phyloP scores from a whole-genome alignment of 2,888 invertebrate genomes.

The Leptopilina syphax region DNA sequence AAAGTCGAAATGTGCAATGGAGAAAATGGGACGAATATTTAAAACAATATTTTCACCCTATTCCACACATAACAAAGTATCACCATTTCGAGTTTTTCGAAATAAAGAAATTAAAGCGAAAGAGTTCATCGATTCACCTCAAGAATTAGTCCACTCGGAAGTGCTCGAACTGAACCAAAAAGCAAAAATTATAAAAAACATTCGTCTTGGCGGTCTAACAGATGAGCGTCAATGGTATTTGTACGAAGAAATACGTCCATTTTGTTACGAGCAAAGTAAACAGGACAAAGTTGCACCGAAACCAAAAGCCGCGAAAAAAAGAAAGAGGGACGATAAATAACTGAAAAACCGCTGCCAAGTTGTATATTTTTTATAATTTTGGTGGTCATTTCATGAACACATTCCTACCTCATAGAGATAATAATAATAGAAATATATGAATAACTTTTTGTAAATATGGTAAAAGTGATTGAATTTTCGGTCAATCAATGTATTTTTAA shows the following conservation, averaged over 20 bases:
- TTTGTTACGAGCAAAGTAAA: constrained; percentile 8
- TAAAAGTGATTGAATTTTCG: too few relatives aligned
- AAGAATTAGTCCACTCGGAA: not conserved
- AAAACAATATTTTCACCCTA: constrained; percentile 26
- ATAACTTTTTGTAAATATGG: too few relatives aligned
- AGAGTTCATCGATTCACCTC: not conserved
- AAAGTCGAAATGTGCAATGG: constrained; percentile 26
- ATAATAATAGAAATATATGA: too few relatives aligned
- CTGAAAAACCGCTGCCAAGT: too few relatives aligned
- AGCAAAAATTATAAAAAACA: not conserved
- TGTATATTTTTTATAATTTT: too few relatives aligned
- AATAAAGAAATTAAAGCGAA: constrained; percentile 1
- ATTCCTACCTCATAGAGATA: too few relatives aligned
- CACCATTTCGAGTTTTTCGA: constrained; percentile 9
- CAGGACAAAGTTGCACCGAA: not conserved
- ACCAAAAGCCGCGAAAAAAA: not conserved
- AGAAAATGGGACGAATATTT: constrained; percentile 36
- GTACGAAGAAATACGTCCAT: not conserved
- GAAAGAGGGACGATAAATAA: too few relatives aligned
- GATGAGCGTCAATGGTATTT: constrained; percentile 28
- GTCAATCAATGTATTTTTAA: too few relatives aligned
- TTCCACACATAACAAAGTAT: constrained; percentile 3
- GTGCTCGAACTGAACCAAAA: not conserved
- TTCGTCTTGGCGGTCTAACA: not conserved
- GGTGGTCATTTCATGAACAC: too few relatives aligned